Evolutionary conservation across 64 coral and sea anemone genomes (phyloP), one percentile per base, ranked within the genome.

Genomic region (Actinia equina): DNA sequence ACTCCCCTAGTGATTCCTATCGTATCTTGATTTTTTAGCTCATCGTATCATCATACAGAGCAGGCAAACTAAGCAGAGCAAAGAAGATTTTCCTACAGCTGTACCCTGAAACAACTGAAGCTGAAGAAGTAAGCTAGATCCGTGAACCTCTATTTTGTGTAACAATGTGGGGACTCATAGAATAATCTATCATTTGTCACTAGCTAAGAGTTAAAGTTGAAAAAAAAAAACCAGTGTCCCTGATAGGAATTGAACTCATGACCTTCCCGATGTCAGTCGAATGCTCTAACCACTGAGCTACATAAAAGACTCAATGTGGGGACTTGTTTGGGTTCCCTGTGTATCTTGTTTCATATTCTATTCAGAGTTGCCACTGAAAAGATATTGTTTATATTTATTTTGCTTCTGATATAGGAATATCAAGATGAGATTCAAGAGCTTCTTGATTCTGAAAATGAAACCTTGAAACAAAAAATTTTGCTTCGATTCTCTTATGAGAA

Each of bases 391-490:
- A 30, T 2, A 74, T 3, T 74, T 26, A 14, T 74, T 3, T 41
- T 74, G 1, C 30, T 37, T 30, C 4, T 7, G 23, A 81, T 20
- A 10, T 22, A 81, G 78, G 78, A 81, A 52, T 81, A 81, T n/a
- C 78, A 81, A 81, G 78, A 81, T 49, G 45, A 52, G 41, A 20
- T 81, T 49, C 78, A 52, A 81, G 78, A 81, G 49, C 17, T 81
- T 44, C 15, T 81, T 49, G 7, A 81, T 5, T 49, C 78, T 22
- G 78, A 81, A 49, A 81, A 81, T 52, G 78, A 81, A 81, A 81
- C 6, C 43, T 81, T 81, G 17, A 43, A 81, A 81, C n/a, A 49
- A 51, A 44, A 81, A 49, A 2, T 81, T 22, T 52, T 81, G 49
- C 17, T 22, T 17, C 17, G 11, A 2, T 81, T 20, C 41, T 52